Conservation (phyloP, 1,140 invertebrate genomes). For the Calliopsis andreniformis region DNA sequence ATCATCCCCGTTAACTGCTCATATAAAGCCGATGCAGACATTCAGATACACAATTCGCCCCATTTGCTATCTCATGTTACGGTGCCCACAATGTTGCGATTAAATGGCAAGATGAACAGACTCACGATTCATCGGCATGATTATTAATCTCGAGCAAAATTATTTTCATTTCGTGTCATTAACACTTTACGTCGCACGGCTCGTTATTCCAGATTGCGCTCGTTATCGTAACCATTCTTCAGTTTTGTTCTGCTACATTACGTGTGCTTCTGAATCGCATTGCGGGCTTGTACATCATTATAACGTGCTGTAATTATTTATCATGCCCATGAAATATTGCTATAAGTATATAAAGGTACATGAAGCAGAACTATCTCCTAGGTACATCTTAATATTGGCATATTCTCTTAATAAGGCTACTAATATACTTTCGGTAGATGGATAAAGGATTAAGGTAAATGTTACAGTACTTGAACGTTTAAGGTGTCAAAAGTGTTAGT, state of each 20-base stretch:
- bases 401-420: too few relatives aligned
- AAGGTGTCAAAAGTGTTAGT: too few relatives aligned
- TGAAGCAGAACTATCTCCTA: too few relatives aligned
- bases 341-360: too few relatives aligned
- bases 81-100: constrained; percentile 33
- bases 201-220: constrained; percentile 19
- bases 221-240: constrained; percentile 54
- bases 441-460: too few relatives aligned
- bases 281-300: too few relatives aligned
- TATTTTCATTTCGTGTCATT: constrained; percentile 58
- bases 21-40: constrained; percentile 63
- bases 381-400: too few relatives aligned
- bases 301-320: too few relatives aligned
- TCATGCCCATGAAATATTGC: too few relatives aligned
- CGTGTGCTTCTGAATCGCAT: not conserved
- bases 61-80: constrained; percentile 13
- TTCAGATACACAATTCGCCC: constrained; percentile 17
- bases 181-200: constrained; percentile 43
- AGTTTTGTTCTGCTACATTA: constrained; percentile 58
- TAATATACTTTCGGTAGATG: too few relatives aligned
- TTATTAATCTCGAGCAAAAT: constrained; percentile 27
- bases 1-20: constrained; percentile 63
- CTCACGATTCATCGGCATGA: constrained; percentile 43
- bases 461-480: too few relatives aligned
- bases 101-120: constrained; percentile 44